Evolutionary conservation across 1,140 invertebrate species (phyloP), one percentile per base, ranked within the genome.

Genomic region (Trichomalopsis sarcophagae): DNA sequence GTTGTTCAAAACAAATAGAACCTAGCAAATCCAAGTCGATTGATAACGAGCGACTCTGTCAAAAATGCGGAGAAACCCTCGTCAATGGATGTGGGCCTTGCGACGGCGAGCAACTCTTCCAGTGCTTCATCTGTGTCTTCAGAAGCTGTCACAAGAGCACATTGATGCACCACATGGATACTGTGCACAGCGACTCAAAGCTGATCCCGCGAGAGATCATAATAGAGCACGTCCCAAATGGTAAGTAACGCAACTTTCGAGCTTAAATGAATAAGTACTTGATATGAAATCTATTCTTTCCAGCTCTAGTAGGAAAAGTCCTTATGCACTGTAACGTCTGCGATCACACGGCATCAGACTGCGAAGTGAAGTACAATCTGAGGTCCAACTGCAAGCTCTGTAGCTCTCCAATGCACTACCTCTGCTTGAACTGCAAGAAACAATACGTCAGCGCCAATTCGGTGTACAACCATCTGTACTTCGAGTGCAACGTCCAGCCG

Each of bases 121-220:
- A 77, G 21, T 77, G 75, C n/a, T 36, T 23, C 27, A 5, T 2
- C 27, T 77, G 75, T 40, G n/a, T n/a, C 9, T 77, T 77, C 23
- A 23, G n/a, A 23, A 23, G 75, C 33, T 77, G 75, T 27, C 75
- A 77, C 27, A 77, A 77, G n/a, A 23, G n/a, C 11, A 77, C 40
- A 1, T 77, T 77, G 14, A 36, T 50, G 21, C 44, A 21, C 75
- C 75, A 77, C 44, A 36, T 77, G 0, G 33, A 74, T 17, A 77
- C 21, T 47, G 1, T 23, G n/a, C 75, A 77, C 36, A 62, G 21
- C 5, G 0, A 5, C 55, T 5, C 40, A 44, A 44, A 44, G 9
- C 40, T 10, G 40, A 44, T 9, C 36, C 36, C 36, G 10, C 7
- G 11, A n/a, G n/a, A n/a, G n/a, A n/a, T n/a, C n/a, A n/a, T 6